Percentiles rank a stretch among this genome's conserved stretches.
Conservation (phyloP, 1,140 invertebrate genomes). For the Lasioglossum albipes region DNA sequence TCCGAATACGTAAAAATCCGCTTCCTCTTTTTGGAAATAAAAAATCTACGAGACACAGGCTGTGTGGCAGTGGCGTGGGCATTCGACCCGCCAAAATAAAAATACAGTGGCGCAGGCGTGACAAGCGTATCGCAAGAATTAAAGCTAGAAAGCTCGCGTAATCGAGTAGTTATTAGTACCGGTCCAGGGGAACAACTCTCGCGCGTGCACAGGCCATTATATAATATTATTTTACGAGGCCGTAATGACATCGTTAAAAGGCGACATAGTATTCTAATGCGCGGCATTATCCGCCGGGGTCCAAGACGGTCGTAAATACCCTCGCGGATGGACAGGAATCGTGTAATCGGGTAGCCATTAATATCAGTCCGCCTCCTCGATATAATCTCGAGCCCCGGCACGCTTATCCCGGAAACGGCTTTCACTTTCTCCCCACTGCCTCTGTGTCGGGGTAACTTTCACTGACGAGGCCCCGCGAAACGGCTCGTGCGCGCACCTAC, state of each 20-base stretch:
- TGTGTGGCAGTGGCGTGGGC: no score
- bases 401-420: constrained; percentile 74
- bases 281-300: not conserved
- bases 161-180: constrained; percentile 48
- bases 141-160: not conserved
- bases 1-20: no score
- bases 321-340: constrained; percentile 1
- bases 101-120: not conserved
- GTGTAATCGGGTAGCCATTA: constrained; percentile 57
- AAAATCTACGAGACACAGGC: no score
- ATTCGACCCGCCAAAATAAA: no score
- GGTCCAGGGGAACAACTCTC: no score
- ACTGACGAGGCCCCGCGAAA: constrained; percentile 49
- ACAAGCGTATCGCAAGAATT: no score
- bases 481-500: constrained; percentile 34
- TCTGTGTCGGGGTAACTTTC: constrained; percentile 64
- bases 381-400: constrained; percentile 54
- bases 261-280: constrained; percentile 13
- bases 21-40: no score
- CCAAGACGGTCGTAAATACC: constrained; percentile 7
- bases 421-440: constrained; percentile 74
- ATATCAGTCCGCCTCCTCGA: constrained; percentile 64
- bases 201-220: not conserved
- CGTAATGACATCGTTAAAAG: constrained; percentile 10
- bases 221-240: not conserved